A percentile compares a stretch with the other conserved stretches of the same genome.
phyloP scores from a whole-genome alignment of 2,888 invertebrate genomes.

The Perithous albicinctus region DNA sequence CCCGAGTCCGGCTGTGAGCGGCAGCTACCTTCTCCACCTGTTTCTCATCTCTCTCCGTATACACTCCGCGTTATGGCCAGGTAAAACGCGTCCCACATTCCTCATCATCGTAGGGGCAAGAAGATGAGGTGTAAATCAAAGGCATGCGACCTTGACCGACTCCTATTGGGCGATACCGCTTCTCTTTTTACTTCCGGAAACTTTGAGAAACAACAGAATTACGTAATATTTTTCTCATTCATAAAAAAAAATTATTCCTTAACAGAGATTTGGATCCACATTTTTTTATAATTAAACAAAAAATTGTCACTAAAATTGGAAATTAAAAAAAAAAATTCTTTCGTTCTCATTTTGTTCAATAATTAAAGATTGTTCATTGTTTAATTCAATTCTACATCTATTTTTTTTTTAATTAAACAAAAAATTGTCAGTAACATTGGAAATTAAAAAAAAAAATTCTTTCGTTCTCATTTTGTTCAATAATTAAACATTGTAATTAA shows the following conservation, averaged over 20 bases:
- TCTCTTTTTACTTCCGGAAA: conserved; percentile 60
- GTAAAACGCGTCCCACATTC: conserved; percentile 64
- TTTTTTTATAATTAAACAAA: too few species aligned
- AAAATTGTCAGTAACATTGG: too few species aligned
- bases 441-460: too few species aligned
- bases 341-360: too few species aligned
- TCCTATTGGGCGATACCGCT: conserved; percentile 55
- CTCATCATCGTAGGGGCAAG: conserved; percentile 39
- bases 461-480: too few species aligned
- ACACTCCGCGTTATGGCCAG: conserved; percentile 42
- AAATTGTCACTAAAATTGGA: too few species aligned
- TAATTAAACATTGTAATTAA: too few species aligned
- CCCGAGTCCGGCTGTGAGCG: conserved; percentile 70
- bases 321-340: too few species aligned
- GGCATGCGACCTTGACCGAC: conserved; percentile 76
- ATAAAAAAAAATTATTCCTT: conserved; percentile 4
- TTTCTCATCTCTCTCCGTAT: conserved; percentile 39
- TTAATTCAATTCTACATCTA: too few species aligned
- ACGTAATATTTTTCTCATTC: conserved; percentile 51
- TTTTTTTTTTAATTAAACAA: too few species aligned
- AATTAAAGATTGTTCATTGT: too few species aligned
- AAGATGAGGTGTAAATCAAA: conserved; percentile 31
- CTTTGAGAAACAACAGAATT: conserved; percentile 46
- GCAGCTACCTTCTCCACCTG: conserved; percentile 67
- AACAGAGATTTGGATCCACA: background rate